A percentile compares a stretch with the other conserved stretches of the same genome.
Conservation (phyloP, 2,797 vertebrate genomes). For the Coilia nasus region DNA sequence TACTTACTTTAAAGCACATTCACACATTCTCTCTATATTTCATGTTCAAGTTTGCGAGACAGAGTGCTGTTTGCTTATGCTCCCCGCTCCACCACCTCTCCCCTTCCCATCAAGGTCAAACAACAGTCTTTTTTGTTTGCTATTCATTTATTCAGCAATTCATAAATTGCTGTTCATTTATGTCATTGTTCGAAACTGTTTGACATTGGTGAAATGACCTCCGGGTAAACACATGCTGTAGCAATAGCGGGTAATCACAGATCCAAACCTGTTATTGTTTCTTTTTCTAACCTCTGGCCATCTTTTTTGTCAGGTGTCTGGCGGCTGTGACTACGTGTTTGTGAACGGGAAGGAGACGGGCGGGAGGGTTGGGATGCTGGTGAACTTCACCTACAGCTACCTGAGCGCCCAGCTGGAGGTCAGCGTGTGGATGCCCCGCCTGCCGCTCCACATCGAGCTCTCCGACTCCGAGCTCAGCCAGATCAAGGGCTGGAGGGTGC, state of each 20-base stretch:
- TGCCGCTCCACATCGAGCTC: slow-evolving; percentile 48
- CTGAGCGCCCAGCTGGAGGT: slow-evolving; percentile 53
- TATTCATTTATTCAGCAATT: slow-evolving; percentile 15
- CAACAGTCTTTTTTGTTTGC: neutral
- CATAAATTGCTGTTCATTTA: neutral
- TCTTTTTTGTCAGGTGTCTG: slow-evolving; percentile 41
- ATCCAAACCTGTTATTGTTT: neutral
- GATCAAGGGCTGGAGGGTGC: slow-evolving; percentile 54
- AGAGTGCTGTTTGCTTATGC: neutral
- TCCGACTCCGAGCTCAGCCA: slow-evolving; percentile 49
- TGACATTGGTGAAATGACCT: neutral
- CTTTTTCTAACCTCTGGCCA: neutral
- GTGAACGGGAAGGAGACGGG: slow-evolving; percentile 47
- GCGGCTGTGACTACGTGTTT: slow-evolving; percentile 47
- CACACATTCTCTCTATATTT: neutral
- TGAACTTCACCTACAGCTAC: slow-evolving; percentile 55
- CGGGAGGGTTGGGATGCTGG: slow-evolving; percentile 40
- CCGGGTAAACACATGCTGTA: neutral
- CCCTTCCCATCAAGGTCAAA: neutral
- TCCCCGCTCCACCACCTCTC: neutral
- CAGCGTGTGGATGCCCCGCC: slow-evolving; percentile 50
- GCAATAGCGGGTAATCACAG: neutral
- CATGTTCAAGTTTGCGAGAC: neutral
- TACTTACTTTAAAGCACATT: slow-evolving; percentile 9
- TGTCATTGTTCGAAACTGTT: neutral